phyloP scores from a whole-genome alignment of 1,140 invertebrate species.

The Vanessa atalanta region DNA sequence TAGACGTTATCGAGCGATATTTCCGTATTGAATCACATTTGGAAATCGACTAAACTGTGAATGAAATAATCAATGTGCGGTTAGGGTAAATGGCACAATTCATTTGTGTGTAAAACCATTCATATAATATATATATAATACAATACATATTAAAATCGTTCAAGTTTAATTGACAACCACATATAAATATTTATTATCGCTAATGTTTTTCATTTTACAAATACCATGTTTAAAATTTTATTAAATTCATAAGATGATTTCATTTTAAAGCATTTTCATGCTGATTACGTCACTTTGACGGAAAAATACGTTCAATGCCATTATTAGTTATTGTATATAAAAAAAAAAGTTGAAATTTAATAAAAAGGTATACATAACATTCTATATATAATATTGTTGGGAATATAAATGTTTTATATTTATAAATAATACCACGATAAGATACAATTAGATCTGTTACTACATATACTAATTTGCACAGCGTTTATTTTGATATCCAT shows the following conservation, averaged over 20 bases:
- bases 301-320: not conserved
- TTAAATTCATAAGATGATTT: slow-evolving; percentile 77
- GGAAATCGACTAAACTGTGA: not conserved
- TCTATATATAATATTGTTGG: no score
- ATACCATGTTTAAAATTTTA: slow-evolving; percentile 64
- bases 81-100: slow-evolving; percentile 13
- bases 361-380: no score
- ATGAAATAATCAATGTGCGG: not conserved
- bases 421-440: no score
- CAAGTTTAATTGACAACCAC: slow-evolving; percentile 73
- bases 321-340: no score
- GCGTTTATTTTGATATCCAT: slow-evolving; percentile 13
- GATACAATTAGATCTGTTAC: not conserved
- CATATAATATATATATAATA: slow-evolving; percentile 28
- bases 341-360: no score
- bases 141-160: slow-evolving; percentile 37
- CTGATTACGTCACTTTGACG: slow-evolving; percentile 28
- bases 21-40: not conserved
- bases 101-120: slow-evolving; percentile 19
- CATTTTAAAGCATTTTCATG: slow-evolving; percentile 74
- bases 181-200: slow-evolving; percentile 63
- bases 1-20: no score
- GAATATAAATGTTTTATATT: no score
- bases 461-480: slow-evolving; percentile 13
- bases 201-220: slow-evolving; percentile 58